Percentiles rank a stretch among this genome's conserved stretches.
Evolutionary conservation across 2,888 invertebrate species (phyloP).

Genomic region (Napeogenes sylphis): DNA sequence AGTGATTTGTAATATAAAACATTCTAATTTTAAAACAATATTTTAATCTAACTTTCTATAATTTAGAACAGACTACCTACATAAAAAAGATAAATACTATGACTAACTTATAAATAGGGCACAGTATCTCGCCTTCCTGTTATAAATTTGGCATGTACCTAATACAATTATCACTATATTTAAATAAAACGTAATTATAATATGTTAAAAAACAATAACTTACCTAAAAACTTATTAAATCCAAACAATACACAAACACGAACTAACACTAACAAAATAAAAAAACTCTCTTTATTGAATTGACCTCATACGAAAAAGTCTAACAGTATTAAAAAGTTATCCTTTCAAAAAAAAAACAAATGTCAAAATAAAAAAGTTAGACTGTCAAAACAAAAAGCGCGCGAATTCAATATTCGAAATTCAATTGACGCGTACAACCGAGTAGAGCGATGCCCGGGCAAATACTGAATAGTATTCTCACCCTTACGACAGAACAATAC

Average conservation of each 20-base stretch:
- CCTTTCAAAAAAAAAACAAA: not conserved
- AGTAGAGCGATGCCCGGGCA: slow-evolving; percentile 48
- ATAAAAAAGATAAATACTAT: not conserved
- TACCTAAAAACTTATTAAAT: slow-evolving; percentile 14
- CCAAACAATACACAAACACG: slow-evolving; percentile 16
- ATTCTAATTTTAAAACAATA: too few relatives aligned
- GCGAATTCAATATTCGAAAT: slow-evolving; percentile 45
- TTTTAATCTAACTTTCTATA: too few relatives aligned
- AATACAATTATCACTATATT: not conserved
- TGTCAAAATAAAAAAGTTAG: slow-evolving; percentile 14
- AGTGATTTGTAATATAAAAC: too few relatives aligned
- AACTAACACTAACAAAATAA: slow-evolving; percentile 7
- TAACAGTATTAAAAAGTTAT: slow-evolving; percentile 2
- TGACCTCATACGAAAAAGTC: slow-evolving; percentile 1
- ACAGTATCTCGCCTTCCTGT: slow-evolving; percentile 3
- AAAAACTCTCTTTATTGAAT: slow-evolving; percentile 3
- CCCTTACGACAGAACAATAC: slow-evolving; percentile 52
- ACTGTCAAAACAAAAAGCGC: slow-evolving; percentile 19
- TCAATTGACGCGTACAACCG: slow-evolving; percentile 42
- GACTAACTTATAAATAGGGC: not conserved
- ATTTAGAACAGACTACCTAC: not conserved
- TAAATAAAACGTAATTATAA: not conserved
- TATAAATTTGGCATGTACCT: not conserved
- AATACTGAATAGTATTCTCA: slow-evolving; percentile 59
- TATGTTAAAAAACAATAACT: not conserved